Conservation (phyloP, 2,113 vertebrate genomes). For the Corythaixoides concolor region DNA sequence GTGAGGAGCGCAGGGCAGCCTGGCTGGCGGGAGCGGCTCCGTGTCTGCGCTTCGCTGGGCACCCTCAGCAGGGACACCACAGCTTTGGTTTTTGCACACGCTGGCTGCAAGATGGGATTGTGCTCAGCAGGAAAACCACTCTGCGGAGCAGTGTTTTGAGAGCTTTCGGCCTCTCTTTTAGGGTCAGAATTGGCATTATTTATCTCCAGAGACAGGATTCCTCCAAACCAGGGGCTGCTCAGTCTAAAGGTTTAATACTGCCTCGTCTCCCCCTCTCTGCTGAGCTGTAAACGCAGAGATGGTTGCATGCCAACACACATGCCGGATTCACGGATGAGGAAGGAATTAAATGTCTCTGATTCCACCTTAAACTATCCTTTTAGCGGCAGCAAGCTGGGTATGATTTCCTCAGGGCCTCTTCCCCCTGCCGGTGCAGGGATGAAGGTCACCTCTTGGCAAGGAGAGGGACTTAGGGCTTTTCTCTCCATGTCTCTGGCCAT, state of each 20-base stretch:
- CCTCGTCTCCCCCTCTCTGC: background rate
- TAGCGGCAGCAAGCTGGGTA: background rate
- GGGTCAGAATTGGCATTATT: background rate
- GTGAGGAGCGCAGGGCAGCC: background rate
- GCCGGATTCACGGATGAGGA: fast-evolving
- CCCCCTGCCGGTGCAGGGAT: background rate
- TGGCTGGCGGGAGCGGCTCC: background rate
- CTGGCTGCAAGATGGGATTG: background rate
- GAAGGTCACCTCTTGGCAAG: background rate
- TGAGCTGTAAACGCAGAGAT: background rate
- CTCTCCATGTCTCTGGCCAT: background rate
- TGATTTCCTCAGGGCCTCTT: background rate
- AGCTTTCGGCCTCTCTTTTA: background rate
- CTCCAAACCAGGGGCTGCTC: background rate
- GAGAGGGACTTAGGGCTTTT: background rate
- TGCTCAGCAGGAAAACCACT: background rate
- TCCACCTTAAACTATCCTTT: background rate
- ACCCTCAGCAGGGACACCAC: background rate
- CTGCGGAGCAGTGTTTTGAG: background rate
- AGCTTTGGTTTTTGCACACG: background rate
- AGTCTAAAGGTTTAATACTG: background rate
- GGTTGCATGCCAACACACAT: fast-evolving
- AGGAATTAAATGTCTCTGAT: background rate
- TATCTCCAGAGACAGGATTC: background rate
- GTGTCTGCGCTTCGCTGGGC: background rate